Base-by-base conservation (phyloP, 2,113 vertebrate genomes). In the Hystrix brachyura region DNA sequence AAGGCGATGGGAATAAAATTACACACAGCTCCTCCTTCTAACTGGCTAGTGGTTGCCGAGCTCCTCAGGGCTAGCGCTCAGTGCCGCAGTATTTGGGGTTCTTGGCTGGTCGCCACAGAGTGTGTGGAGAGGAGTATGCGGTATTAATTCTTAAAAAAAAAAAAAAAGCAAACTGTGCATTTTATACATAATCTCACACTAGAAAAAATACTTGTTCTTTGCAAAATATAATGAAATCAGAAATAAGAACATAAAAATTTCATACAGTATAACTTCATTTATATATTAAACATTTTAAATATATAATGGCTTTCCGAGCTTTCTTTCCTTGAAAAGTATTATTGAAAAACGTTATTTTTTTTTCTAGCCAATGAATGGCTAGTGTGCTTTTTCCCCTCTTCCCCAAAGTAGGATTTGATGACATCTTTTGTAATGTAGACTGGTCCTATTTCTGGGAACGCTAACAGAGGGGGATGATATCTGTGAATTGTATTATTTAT, bases 171-270 rank as follows among this genome's bases (percentile, higher is more conserved):
- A 85, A 74, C 60, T 82, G 3, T 86, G 3, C 25, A 57, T 19
- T 80, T 80, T n/a, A 38, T 81, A 18, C 46, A 57, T 74, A 62
- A 91, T 80, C 90, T 85, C 74, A 87, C 76, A 71, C 2, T 60
- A 87, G 18, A 74, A 95, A 95, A n/a, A 91, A n/a, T 19, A n/a
- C 12, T 43, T 92, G 17, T 59, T 88, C 27, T 95, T 92, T 86
- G 43, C 43, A 88, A 85, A 95, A 91, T 91, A 74, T 5, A 92
- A 14, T 62, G 43, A 89, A 48, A 79, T 81, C 21, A 93, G 46
- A 95, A 94, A 82, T 67, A 60, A 71, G 34, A 96, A 76, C 57
- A 84, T 82, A 65, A 94, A 96, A 65, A 55, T 82, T 72, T 21
- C 21, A 62, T 55, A 23, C 69, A 43, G 3, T 67, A 74, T 82